A percentile compares a stretch with the other conserved stretches of the same genome.
Evolutionary conservation across 30 jellyfish, hydroid and myxozoan genomes (phyloP).

Genomic region (Rhopilema esculentum): DNA sequence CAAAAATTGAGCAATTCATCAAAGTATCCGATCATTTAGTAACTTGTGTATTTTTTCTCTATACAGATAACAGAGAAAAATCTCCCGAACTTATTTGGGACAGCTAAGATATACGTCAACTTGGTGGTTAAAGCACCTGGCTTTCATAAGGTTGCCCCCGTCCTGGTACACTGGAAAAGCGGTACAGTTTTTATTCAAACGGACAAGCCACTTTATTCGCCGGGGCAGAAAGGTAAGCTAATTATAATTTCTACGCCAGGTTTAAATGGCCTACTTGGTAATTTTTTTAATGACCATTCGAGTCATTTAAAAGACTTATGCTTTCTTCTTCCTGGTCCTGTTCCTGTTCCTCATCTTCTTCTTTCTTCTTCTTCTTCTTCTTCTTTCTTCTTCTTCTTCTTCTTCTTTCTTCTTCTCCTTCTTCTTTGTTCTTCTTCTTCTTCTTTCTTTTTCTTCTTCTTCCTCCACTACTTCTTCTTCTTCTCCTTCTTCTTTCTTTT

Average conservation of each 20-base stretch:
- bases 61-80: constrained; percentile 59
- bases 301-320: too few species aligned
- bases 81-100: constrained; percentile 46
- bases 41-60: background rate
- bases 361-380: too few species aligned
- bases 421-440: too few species aligned
- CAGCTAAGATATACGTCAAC: constrained; percentile 12
- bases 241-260: background rate
- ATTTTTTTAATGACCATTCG: background rate
- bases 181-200: constrained; percentile 82
- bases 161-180: constrained; percentile 39
- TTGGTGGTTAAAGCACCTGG: constrained; percentile 59
- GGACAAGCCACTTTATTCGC: constrained; percentile 81
- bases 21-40: too few species aligned
- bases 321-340: too few species aligned
- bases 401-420: too few species aligned
- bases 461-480: too few species aligned
- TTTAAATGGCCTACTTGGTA: background rate
- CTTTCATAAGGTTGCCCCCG: constrained; percentile 45
- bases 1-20: too few species aligned
- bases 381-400: too few species aligned
- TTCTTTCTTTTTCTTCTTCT: too few species aligned
- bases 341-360: too few species aligned
- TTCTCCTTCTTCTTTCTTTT: too few species aligned
- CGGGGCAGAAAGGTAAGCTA: constrained; percentile 59